Percentiles rank a stretch among this genome's conserved stretches.
Evolutionary conservation across 2,113 vertebrate species (phyloP).

Genomic region (Cheirogaleus medius): DNA sequence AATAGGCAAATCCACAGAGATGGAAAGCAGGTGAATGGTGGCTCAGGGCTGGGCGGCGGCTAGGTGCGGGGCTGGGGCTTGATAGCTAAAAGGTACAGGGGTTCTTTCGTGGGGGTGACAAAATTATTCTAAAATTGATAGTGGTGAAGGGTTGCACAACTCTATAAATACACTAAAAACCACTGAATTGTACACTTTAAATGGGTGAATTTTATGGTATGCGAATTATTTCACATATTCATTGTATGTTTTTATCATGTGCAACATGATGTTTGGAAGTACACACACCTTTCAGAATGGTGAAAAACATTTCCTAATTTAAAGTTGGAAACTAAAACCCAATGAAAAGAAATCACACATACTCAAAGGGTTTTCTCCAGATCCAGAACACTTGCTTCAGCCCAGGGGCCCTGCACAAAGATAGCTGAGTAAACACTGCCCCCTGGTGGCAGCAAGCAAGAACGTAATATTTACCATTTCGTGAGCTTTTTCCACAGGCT

Average conservation of each 20-base stretch:
- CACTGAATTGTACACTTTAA: not conserved
- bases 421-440: slow-evolving; percentile 76
- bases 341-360: not conserved
- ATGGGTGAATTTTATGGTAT: not conserved
- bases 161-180: not conserved
- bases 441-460: slow-evolving; percentile 63
- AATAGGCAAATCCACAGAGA: not conserved
- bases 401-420: not conserved
- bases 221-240: not conserved
- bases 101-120: not conserved
- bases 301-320: not conserved
- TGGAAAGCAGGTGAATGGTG: not conserved
- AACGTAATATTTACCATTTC: not conserved
- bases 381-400: not conserved
- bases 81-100: not conserved
- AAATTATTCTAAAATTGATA: not conserved
- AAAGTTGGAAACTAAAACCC: slow-evolving; percentile 24
- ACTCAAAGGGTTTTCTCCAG: not conserved
- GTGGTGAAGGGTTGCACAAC: not conserved
- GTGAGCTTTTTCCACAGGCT: not conserved
- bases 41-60: not conserved
- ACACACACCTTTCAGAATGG: not conserved
- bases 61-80: not conserved
- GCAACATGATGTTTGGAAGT: not conserved
- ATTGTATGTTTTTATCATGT: not conserved